Base-by-base conservation (phyloP, 2,888 invertebrate species). In the Hololepta plana region DNA sequence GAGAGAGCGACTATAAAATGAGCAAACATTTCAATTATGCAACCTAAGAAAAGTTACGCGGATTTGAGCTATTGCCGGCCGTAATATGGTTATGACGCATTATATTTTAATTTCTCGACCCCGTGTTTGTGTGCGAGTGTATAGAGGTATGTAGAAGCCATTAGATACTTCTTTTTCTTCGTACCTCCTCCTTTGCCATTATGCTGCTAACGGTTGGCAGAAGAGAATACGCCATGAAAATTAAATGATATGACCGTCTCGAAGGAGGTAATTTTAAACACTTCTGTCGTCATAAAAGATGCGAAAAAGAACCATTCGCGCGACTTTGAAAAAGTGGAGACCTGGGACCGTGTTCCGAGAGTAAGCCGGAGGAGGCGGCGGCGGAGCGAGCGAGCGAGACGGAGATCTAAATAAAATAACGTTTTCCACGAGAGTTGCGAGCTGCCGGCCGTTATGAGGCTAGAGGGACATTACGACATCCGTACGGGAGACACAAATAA, bases 401-500 rank as follows among this genome's bases (percentile, higher is more conserved):
- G n/a, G n/a, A n/a, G n/a, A n/a, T n/a, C n/a, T 47, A 46, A 49
- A 51, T 52, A 51, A 52, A 51, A 51, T 48, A 51, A 50, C 46
- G 47, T 48, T n/a, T 49, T 47, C 49, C 46, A 46, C 45, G 48
- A 45, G 46, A 45, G 35, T 11, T 38, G 38, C 40, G 45, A 43
- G 35, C 35, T 38, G 38, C 38, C 42, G 38, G 44, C 41, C 44
- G 46, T 49, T 49, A 51, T 42, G 49, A 44, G 44, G 39, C 49
- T 40, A 38, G 39, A 35, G 52, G 51, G 53, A 51, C 46, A 44
- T 39, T 38, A 41, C 44, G 38, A 38, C 42, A 35, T 41, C 43
- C 51, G 45, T 41, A 41, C 43, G 53, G 53, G 53, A 55, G 42
- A 45, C 47, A 51, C 53, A 51, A 53, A 54, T 53, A 53, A 55